Base-by-base conservation (phyloP, 2,888 invertebrate species). In the Calameuta idolon region DNA sequence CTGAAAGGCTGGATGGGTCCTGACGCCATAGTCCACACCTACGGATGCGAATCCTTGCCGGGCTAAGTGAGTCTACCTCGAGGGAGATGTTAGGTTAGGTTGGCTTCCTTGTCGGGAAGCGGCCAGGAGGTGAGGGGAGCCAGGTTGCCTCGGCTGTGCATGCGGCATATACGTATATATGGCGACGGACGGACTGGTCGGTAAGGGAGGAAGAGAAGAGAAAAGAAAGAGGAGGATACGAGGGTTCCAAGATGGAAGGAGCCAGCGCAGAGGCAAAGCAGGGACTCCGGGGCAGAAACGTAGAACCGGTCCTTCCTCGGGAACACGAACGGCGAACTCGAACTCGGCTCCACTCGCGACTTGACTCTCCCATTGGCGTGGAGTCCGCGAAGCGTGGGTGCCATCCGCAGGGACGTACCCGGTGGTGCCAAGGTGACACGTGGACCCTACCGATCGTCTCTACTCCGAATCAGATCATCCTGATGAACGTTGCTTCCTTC, bases 271-370 rank as follows among this genome's bases (percentile, higher is more conserved):
- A 34, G 37, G 35, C 23, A 34, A 74, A 34, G 74, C 74, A 74
- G 74, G 30, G 74, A 35, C 34, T 74, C 12, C 74, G 35, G 35
- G 31, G 34, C 30, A 34, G 74, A 74, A 34, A 34, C 35, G 30
- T 85, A 86, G 86, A 88, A 88, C 88, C 88, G 88, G 88, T 88
- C 88, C 86, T 85, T 82, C 80, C 77, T 81, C 82, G 79, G 81
- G 71, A 71, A 34, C 33, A 33, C 71, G 71, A 71, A 4, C 71
- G 31, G 71, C 71, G 31, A 71, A 33, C 69, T 69, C 80, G 31
- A 69, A 37, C 82, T 82, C 75, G 80, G 75, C 81, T 79, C 79
- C 77, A 77, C 81, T 84, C 85, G 83, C 85, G 83, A 83, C 84
- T 85, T 82, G 83, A 78, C 33, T 33, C 80, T 79, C 77, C 81